A percentile compares a stretch with the other conserved stretches of the same genome.
Conservation (phyloP, 2,888 invertebrate species). For the Melanophora roralis region DNA sequence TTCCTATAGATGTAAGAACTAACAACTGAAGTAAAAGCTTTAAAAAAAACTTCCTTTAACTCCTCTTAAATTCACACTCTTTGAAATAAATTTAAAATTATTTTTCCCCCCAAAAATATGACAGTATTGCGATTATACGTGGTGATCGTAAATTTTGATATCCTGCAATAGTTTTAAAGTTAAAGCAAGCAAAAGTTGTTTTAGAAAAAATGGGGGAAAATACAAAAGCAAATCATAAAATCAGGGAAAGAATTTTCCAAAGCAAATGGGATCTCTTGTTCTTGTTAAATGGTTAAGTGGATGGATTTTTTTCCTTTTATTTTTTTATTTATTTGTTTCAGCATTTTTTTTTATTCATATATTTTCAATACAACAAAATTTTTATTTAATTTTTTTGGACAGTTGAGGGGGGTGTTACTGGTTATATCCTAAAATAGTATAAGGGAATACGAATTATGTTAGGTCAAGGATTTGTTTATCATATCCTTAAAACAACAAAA, state of each 20-base stretch:
- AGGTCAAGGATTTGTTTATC: conserved; percentile 71
- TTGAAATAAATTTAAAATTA: not conserved
- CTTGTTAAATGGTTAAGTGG: not conserved
- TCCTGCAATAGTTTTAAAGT: conserved; percentile 40
- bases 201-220: conserved; percentile 4
- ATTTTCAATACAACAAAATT: not conserved
- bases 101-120: conserved; percentile 28
- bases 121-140: conserved; percentile 58
- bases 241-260: conserved; percentile 1
- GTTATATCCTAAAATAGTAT: not conserved
- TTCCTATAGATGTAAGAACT: too few relatives aligned
- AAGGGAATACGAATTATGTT: conserved; percentile 67
- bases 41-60: too few relatives aligned
- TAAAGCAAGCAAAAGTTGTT: conserved; percentile 2
- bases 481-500: conserved; percentile 7
- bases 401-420: conserved; percentile 29
- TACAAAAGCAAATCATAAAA: conserved; percentile 42
- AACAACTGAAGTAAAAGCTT: too few relatives aligned
- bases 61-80: not conserved
- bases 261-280: not conserved
- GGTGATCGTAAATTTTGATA: conserved; percentile 61
- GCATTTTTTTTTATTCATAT: not conserved
- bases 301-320: conserved; percentile 7
- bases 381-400: not conserved
- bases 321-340: not conserved